A percentile compares a stretch with the other conserved stretches of the same genome.
Evolutionary conservation across 2,797 vertebrate genomes (phyloP).

Genomic region (Gallirallus australis): DNA sequence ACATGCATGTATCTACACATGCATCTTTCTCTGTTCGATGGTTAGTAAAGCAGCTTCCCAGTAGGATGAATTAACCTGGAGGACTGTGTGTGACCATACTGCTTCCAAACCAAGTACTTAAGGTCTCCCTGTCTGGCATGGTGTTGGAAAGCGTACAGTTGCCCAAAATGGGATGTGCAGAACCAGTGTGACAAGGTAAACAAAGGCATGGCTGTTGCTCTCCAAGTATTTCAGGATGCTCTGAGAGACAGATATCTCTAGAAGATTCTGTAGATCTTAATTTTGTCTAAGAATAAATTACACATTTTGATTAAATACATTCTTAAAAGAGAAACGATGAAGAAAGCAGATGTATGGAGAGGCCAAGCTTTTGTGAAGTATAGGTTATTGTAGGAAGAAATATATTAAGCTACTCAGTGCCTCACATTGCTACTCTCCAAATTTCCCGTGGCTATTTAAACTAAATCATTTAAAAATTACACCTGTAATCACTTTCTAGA

Average conservation of each 20-base stretch:
- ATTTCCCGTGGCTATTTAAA: background rate
- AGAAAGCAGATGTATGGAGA: background rate
- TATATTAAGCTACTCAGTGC: background rate
- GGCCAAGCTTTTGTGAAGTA: background rate
- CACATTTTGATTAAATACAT: background rate
- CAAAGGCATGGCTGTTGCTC: background rate
- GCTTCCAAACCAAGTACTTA: background rate
- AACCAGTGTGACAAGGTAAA: fast-evolving
- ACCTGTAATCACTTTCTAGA: background rate
- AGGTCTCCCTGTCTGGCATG: background rate
- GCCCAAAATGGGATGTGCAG: background rate
- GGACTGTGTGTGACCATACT: background rate
- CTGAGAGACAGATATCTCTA: background rate
- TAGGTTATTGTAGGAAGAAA: background rate
- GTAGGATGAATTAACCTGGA: background rate
- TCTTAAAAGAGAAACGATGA: background rate
- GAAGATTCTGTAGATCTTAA: background rate
- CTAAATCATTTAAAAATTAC: background rate
- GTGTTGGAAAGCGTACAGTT: background rate
- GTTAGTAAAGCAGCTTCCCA: background rate
- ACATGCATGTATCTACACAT: fast-evolving
- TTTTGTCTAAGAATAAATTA: background rate
- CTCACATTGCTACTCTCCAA: background rate
- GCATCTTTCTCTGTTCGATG: background rate
- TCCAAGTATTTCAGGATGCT: background rate